Evolutionary conservation across 2,113 vertebrate genomes (phyloP), one percentile per base, ranked within the genome.

Genomic region (Lethenteron reissneri): DNA sequence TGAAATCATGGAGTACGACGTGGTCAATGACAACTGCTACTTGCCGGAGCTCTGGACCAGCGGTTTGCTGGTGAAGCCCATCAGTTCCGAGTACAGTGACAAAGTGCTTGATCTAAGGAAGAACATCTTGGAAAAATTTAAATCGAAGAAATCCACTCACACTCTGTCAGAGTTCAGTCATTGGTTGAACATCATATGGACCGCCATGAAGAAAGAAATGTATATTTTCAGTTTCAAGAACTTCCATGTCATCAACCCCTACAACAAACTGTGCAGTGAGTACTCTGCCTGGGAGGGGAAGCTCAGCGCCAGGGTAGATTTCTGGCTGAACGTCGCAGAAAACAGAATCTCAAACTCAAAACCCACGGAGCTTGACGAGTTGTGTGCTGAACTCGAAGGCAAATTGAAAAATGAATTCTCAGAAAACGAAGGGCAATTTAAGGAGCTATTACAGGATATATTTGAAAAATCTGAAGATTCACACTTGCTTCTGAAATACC

Each of bases 21-120:
- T 77, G 72, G 75, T 80, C 8, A 80, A 76, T 25, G 77, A 78
- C 6, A 82, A 79, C 74, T 78, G 77, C 70, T 80, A 83, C 75
- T 78, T 82, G 58, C 78, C 79, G 72, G 78, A 80, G 59, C 78
- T 83, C 8, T 83, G 81, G 81, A 78, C 80, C 72, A 81, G 81
- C 60, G 82, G 74, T 62, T 81, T 80, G 56, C 82, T 81, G 73
- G 82, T 82, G 82, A 80, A 80, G 56, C 75, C 80, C 71, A 78
- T 82, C 56, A 82, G 76, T 72, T 72, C 75, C 71, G 81, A 80
- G 0, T 83, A 83, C 74, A 80, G 78, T 8, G 79, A 81, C 57
- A 68, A 76, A 57, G 76, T 78, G 3, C 79, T 79, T 76, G 78
- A 83, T 17, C 75, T 83, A 8, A 80, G 80, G 76, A 80, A 78